Evolutionary conservation across 2,888 invertebrate species (phyloP), one percentile per base, ranked within the genome.

Genomic region (Acanthosepion pharaonis): DNA sequence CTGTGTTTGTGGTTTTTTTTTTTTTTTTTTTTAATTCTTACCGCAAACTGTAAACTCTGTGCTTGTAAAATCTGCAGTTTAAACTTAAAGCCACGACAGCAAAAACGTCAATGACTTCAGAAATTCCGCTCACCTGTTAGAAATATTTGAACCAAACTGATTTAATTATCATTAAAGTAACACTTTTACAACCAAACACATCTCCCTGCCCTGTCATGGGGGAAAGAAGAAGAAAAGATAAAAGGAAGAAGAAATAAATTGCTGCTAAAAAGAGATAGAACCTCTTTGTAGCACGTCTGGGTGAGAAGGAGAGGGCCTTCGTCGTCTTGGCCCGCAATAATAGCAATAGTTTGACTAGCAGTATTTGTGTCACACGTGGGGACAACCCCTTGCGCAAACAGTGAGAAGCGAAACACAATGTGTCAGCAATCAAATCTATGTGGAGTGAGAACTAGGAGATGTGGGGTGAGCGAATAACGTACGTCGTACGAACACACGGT

Each of bases 351-450:
- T 78, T 78, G 78, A 78, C 78, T 78, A 78, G 78, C 78, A 78
- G 78, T 78, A 78, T 78, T 78, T 78, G 78, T 78, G 78, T 78
- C 78, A 78, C 78, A 78, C 78, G 78, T 78, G 78, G 78, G 78
- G 78, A 78, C 78, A 78, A 78, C 78, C 78, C 78, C 78, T 78
- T 78, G n/a, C 33, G n/a, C 78, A 78, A 78, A 78, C 78, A 78
- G 78, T 78, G 78, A 78, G 78, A 78, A n/a, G 33, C n/a, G n/a
- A 78, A 78, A 78, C 78, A 78, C 78, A 78, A 78, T 78, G 78
- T 78, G 78, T 78, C 33, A 78, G 78, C 78, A 78, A 78, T 78
- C 78, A 78, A 78, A 78, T 78, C 78, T 78, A 78, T n/a, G 78
- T n/a, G n/a, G 9, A 78, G 15, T 33, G n/a, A 78, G 78, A 78